These are phyloP conservation scores for Aphaenogaster ashmeadi DNA, from an alignment of 1,140 invertebrate species.

Conservation along the genomic window DNA sequence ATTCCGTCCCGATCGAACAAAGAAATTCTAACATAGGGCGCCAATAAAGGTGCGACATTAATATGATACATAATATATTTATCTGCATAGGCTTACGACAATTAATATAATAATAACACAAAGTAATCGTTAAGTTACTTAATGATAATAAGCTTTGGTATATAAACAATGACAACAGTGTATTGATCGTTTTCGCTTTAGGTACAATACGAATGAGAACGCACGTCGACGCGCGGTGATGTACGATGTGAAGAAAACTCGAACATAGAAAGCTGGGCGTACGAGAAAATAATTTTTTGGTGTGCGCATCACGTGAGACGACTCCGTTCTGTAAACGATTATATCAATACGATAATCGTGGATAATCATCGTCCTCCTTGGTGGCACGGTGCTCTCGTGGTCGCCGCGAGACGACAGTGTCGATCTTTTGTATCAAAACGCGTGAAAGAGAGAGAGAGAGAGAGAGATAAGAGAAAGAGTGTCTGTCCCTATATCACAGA, in stretches of 20 bases:
- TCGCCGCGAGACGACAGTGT: constrained; percentile 64
- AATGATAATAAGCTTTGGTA: constrained; percentile 87
- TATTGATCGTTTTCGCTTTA: constrained; percentile 75
- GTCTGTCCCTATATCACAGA: constrained; percentile 86
- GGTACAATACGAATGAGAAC: constrained; percentile 67
- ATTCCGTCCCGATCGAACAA: not conserved
- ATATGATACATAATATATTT: constrained; percentile 85
- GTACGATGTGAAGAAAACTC: constrained; percentile 58
- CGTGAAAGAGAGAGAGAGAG: constrained; percentile 68
- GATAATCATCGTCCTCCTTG: constrained; percentile 46
- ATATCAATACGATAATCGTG: constrained; percentile 40
- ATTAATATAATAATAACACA: constrained; percentile 85
- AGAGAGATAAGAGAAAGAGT: constrained; percentile 31
- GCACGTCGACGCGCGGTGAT: constrained; percentile 68
- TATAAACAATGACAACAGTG: constrained; percentile 85
- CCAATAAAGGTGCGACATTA: constrained; percentile 45
- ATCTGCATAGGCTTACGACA: constrained; percentile 85
- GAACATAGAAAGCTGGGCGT: constrained; percentile 64
- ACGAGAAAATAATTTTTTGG: constrained; percentile 74
- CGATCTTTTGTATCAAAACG: constrained; percentile 80
- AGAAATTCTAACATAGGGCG: not conserved
- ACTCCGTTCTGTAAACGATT: constrained; percentile 48
- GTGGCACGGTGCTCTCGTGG: constrained; percentile 56
- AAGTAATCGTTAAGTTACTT: constrained; percentile 68
- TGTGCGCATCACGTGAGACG: constrained; percentile 73